A percentile compares a stretch with the other conserved stretches of the same genome.
phyloP scores from a whole-genome alignment of 2,888 invertebrate species.

The Aphodius sticticus region DNA sequence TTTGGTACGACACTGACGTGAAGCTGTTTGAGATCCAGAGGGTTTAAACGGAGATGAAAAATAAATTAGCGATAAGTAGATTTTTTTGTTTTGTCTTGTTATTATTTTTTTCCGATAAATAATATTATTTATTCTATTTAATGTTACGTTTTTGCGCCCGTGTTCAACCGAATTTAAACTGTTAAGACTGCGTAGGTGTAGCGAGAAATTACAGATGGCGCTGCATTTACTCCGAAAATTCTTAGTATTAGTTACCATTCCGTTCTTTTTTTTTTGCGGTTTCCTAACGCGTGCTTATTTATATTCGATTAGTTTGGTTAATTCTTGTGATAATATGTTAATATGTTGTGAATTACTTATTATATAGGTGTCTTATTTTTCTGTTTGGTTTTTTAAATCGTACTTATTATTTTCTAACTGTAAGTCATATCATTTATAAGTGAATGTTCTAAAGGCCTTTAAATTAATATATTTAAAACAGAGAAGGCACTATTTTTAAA shows the following conservation, averaged over 20 bases:
- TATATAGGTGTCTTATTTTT: neutral
- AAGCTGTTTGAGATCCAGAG: constrained; percentile 98
- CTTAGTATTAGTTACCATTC: neutral
- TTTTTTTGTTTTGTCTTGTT: neutral
- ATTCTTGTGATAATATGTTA: neutral
- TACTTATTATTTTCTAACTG: neutral
- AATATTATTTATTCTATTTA: neutral
- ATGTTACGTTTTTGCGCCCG: neutral
- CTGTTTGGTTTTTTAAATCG: neutral
- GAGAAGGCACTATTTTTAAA: neutral
- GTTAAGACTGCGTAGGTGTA: neutral
- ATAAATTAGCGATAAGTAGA: neutral
- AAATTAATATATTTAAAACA: neutral
- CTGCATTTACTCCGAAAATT: neutral
- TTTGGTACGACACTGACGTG: constrained; percentile 99
- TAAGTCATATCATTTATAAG: neutral
- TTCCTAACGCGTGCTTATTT: neutral
- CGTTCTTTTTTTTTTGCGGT: neutral
- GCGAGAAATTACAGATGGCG: neutral
- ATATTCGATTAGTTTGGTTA: neutral
- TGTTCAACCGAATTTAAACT: neutral
- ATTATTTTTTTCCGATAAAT: neutral
- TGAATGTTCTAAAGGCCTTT: neutral
- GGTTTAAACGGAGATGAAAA: constrained; percentile 66
- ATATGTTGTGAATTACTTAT: neutral